Conservation (phyloP, 2,113 vertebrate species). For the Natator depressus region DNA sequence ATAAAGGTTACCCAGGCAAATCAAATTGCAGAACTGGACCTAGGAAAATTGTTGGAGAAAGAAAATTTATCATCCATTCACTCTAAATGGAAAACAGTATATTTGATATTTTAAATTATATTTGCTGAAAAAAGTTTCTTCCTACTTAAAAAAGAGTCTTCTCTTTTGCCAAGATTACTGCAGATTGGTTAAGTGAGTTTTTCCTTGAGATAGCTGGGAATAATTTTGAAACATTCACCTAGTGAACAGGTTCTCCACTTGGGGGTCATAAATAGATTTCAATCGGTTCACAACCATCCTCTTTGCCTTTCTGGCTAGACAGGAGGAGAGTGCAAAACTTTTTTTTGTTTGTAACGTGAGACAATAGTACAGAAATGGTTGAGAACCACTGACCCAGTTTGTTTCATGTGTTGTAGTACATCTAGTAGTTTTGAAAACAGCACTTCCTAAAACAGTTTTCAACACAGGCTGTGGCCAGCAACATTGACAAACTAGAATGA, state of each 20-base stretch:
- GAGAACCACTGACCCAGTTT: neutral
- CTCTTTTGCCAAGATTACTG: neutral
- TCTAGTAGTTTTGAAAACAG: too few relatives aligned
- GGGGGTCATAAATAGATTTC: constrained; percentile 7
- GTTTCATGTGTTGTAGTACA: neutral
- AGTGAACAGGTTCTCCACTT: neutral
- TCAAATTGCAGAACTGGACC: neutral
- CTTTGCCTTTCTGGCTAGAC: neutral
- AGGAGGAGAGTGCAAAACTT: neutral
- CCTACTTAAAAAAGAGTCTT: neutral
- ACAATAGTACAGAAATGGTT: neutral
- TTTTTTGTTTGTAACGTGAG: neutral
- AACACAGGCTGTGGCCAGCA: neutral
- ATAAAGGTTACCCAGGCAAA: fast-evolving
- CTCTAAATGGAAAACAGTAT: neutral
- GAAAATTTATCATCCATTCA: neutral
- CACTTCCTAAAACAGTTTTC: neutral
- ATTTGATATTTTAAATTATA: neutral
- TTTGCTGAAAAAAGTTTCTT: neutral
- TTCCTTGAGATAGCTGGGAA: neutral
- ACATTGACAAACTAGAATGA: neutral
- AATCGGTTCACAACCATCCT: neutral
- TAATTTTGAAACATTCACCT: neutral
- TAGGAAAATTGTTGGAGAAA: neutral
- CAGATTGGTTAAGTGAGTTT: neutral